Percentiles rank a stretch among this genome's conserved stretches.
Evolutionary conservation across 1,140 invertebrate species (phyloP).

Genomic region (Ruditapes philippinarum): DNA sequence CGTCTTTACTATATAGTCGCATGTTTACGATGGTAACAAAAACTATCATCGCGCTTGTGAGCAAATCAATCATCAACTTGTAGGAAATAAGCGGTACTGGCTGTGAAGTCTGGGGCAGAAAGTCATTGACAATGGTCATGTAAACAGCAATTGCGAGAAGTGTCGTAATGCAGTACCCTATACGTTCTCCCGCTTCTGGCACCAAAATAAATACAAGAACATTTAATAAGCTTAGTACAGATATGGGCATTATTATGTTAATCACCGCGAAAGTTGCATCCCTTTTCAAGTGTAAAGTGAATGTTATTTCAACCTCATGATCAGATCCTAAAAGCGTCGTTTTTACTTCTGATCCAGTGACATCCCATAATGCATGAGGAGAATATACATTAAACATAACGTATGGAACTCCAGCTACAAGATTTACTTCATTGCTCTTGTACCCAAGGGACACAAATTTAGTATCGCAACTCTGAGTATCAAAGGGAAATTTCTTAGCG

Average conservation of each 20-base stretch:
- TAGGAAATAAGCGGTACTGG: conserved; percentile 85
- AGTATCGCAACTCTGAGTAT: conserved; percentile 97
- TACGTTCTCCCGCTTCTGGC: conserved; percentile 89
- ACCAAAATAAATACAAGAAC: conserved; percentile 89
- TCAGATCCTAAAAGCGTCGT: not conserved
- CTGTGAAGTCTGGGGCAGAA: conserved; percentile 89
- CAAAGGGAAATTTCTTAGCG: conserved; percentile 99
- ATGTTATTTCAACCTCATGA: not conserved
- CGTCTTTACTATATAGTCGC: not conserved
- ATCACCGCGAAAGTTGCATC: conserved; percentile 86
- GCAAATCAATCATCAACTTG: conserved; percentile 58
- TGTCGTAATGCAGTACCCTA: conserved; percentile 88
- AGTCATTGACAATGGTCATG: conserved; percentile 88
- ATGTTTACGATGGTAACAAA: conserved; percentile 35
- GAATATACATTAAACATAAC: not conserved
- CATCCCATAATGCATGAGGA: not conserved
- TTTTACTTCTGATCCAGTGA: not conserved
- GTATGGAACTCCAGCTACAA: not conserved
- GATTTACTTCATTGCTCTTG: conserved; percentile 17
- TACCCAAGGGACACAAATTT: conserved; percentile 98
- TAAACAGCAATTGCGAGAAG: conserved; percentile 89
- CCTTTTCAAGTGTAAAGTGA: conserved; percentile 67
- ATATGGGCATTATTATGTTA: conserved; percentile 89
- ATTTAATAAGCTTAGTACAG: conserved; percentile 88
- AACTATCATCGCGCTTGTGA: conserved; percentile 32